A percentile compares a stretch with the other conserved stretches of the same genome.
phyloP scores from a whole-genome alignment of 2,797 vertebrate species.

The Sciaenops ocellatus region DNA sequence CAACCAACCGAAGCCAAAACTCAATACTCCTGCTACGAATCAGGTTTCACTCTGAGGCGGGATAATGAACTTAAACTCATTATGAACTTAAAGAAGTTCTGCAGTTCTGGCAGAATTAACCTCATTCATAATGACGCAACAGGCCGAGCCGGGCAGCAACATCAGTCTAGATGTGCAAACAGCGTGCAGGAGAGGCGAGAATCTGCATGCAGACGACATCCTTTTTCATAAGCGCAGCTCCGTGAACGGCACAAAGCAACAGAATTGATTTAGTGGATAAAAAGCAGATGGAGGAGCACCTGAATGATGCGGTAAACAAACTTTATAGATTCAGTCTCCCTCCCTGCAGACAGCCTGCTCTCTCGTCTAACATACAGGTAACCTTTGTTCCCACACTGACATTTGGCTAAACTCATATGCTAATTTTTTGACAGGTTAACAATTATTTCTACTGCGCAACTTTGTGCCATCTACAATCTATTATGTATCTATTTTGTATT shows the following conservation, averaged over 20 bases:
- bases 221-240: constrained; percentile 58
- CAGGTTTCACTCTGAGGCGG: not conserved
- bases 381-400: constrained; percentile 38
- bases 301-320: constrained; percentile 68
- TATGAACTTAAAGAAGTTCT: constrained; percentile 19
- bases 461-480: not conserved
- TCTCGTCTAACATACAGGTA: constrained; percentile 20
- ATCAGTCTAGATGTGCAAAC: constrained; percentile 22
- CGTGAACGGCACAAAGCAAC: constrained; percentile 64
- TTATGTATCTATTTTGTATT: not conserved
- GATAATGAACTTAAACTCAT: constrained; percentile 10
- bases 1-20: not conserved
- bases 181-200: not conserved
- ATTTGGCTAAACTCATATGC: not conserved
- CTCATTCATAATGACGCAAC: constrained; percentile 26
- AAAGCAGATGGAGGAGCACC: constrained; percentile 69
- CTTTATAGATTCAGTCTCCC: constrained; percentile 59
- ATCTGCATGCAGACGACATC: constrained; percentile 69
- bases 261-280: constrained; percentile 69
- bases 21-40: not conserved
- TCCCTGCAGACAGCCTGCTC: constrained; percentile 28
- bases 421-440: not conserved
- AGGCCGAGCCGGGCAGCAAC: constrained; percentile 20
- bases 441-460: not conserved
- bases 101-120: constrained; percentile 8